Evolutionary conservation across 2,113 vertebrate genomes (phyloP).

Genomic region (Hyperoodon ampullatus): DNA sequence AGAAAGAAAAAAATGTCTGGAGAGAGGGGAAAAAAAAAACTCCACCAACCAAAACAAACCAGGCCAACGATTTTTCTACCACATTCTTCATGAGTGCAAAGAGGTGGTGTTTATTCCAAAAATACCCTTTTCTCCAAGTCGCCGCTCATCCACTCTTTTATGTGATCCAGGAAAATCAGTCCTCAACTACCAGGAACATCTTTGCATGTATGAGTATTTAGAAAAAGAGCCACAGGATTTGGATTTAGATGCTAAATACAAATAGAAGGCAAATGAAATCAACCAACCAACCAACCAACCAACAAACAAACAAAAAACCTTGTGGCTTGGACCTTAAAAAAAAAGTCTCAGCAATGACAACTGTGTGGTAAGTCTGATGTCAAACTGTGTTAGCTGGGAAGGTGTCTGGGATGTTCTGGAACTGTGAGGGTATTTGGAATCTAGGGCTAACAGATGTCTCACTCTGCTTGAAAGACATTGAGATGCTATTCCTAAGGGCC

Average conservation of each 20-base stretch:
- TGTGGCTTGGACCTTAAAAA: constrained; percentile 49
- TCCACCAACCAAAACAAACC: constrained; percentile 37
- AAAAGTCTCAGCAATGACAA: constrained; percentile 44
- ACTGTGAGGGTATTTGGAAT: neutral
- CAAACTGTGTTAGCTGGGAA: constrained; percentile 9
- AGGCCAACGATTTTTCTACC: neutral
- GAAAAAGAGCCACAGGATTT: constrained; percentile 13
- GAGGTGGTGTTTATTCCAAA: constrained; percentile 35
- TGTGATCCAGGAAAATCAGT: constrained; percentile 15
- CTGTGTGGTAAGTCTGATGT: constrained; percentile 41
- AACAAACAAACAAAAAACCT: constrained; percentile 16
- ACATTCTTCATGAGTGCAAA: neutral
- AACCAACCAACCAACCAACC: constrained; percentile 23
- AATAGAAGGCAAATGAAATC: constrained; percentile 49
- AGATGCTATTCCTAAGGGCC: constrained; percentile 38
- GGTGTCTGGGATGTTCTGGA: constrained; percentile 31
- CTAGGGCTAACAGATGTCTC: constrained; percentile 23
- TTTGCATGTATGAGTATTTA: neutral
- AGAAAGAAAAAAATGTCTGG: neutral
- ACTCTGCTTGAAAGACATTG: constrained; percentile 48
- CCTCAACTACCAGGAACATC: neutral
- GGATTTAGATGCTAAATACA: constrained; percentile 58
- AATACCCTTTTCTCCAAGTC: constrained; percentile 19
- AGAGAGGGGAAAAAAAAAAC: neutral
- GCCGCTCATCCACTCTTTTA: neutral